Percentiles rank a stretch among this genome's conserved stretches.
These are phyloP conservation scores for Eupelmus urozonus DNA, from an alignment of 2,888 invertebrate genomes.

Conservation along the genomic window DNA sequence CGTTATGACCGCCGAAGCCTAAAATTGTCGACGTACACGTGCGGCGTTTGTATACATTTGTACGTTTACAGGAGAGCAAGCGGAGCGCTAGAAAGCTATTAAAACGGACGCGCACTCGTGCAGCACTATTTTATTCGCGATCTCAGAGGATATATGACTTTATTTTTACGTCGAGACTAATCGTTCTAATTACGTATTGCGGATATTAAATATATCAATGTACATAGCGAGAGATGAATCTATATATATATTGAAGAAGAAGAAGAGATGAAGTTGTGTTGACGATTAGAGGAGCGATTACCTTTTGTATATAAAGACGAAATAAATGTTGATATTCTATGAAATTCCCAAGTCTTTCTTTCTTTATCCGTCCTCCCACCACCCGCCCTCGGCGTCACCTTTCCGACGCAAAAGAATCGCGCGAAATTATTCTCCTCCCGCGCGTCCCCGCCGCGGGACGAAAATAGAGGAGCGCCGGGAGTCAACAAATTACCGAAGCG, in stretches of 20 bases:
- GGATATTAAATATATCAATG: constrained; percentile 49
- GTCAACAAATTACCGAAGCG: constrained; percentile 28
- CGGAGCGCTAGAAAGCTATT: not conserved
- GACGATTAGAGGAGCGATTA: constrained; percentile 8
- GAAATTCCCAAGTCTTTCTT: constrained; percentile 6
- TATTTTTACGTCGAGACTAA: constrained; percentile 56
- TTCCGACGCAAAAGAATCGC: constrained; percentile 6
- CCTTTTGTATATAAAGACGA: constrained; percentile 53
- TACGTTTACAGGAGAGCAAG: constrained; percentile 64
- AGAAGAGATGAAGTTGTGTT: not conserved
- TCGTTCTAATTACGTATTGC: constrained; percentile 55
- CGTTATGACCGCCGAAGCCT: constrained; percentile 43
- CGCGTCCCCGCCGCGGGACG: not conserved
- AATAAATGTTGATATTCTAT: constrained; percentile 54
- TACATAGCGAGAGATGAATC: constrained; percentile 46
- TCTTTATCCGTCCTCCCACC: not conserved
- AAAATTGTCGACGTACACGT: constrained; percentile 61
- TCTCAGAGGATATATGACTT: constrained; percentile 59
- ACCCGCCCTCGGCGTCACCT: not conserved
- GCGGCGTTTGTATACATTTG: constrained; percentile 70
- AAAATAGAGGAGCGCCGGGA: constrained; percentile 8
- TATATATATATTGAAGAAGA: constrained; percentile 33
- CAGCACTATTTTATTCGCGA: constrained; percentile 32
- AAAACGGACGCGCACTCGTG: constrained; percentile 25
- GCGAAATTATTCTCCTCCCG: constrained; percentile 5